Percentiles rank a stretch among this genome's conserved stretches.
phyloP scores from a whole-genome alignment of 2,888 invertebrate species.

The Plagiodera versicolora region DNA sequence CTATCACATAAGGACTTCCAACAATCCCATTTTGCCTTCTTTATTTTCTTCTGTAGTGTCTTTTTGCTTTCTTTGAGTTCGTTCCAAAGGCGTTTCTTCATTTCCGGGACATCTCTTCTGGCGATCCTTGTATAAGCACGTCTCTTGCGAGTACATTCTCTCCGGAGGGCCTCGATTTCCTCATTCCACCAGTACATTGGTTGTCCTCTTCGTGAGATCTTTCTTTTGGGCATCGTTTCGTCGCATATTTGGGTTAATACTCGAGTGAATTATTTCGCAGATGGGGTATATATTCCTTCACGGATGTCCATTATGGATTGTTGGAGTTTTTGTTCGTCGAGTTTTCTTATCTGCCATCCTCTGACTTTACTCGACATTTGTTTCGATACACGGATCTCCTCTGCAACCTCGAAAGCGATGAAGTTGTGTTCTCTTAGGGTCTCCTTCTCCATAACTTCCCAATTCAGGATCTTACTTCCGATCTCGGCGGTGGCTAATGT shows the following conservation, averaged over 20 bases:
- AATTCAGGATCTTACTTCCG: constrained; percentile 4
- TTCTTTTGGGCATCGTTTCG: no score
- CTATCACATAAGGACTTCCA: not conserved
- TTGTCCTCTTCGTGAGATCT: not conserved
- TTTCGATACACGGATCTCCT: not conserved
- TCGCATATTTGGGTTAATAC: no score
- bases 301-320: no score
- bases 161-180: not conserved
- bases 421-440: constrained; percentile 30
- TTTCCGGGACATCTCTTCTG: not conserved
- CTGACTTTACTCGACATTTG: no score
- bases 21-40: no score
- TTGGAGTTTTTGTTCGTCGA: no score
- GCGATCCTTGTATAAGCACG: not conserved
- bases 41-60: not conserved
- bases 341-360: no score
- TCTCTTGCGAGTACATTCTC: not conserved
- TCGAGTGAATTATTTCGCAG: no score
- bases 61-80: not conserved
- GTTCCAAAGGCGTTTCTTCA: not conserved
- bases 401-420: constrained; percentile 20
- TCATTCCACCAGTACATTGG: not conserved
- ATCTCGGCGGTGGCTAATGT: constrained; percentile 21
- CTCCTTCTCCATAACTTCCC: constrained; percentile 23
- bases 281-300: no score